These are phyloP conservation scores for Musca vetustissima DNA, from an alignment of 1,140 invertebrate species.

Conservation along the genomic window DNA sequence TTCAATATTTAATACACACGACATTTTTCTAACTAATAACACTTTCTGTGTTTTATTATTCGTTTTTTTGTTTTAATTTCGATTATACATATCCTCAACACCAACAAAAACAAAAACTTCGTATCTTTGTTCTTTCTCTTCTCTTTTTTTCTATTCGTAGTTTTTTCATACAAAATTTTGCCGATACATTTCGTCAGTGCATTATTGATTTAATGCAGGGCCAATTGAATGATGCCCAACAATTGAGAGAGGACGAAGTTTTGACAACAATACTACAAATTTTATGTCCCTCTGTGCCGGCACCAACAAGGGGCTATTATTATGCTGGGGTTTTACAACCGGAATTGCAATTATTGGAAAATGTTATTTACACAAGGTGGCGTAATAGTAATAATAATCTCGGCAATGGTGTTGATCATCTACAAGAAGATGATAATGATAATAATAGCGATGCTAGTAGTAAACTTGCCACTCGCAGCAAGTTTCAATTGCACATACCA, in stretches of 20 bases:
- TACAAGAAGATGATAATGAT: no score
- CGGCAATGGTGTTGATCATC: no score
- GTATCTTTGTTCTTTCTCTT: slow-evolving; percentile 2
- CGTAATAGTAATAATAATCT: slow-evolving; percentile 43
- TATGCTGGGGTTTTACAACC: slow-evolving; percentile 60
- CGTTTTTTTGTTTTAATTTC: slow-evolving; percentile 21
- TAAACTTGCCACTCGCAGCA: background rate
- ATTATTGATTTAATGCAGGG: slow-evolving; percentile 89
- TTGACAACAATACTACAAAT: slow-evolving; percentile 56
- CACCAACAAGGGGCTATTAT: slow-evolving; percentile 46
- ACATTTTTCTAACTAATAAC: no score
- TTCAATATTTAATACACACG: no score
- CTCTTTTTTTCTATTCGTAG: slow-evolving; percentile 64
- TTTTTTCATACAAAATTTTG: slow-evolving; percentile 89
- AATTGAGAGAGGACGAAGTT: slow-evolving; percentile 62
- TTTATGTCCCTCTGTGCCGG: slow-evolving; percentile 54
- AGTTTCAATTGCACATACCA: background rate
- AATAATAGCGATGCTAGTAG: no score
- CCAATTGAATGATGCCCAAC: slow-evolving; percentile 60
- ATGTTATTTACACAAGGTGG: slow-evolving; percentile 66
- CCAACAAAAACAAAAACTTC: no score
- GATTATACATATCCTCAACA: background rate
- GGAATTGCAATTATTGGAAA: slow-evolving; percentile 64
- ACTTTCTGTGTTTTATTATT: no score
- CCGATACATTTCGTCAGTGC: slow-evolving; percentile 87